Evolutionary conservation across 2,888 invertebrate species (phyloP), one percentile per base, ranked within the genome.

Genomic region (Tetragonisca angustula): DNA sequence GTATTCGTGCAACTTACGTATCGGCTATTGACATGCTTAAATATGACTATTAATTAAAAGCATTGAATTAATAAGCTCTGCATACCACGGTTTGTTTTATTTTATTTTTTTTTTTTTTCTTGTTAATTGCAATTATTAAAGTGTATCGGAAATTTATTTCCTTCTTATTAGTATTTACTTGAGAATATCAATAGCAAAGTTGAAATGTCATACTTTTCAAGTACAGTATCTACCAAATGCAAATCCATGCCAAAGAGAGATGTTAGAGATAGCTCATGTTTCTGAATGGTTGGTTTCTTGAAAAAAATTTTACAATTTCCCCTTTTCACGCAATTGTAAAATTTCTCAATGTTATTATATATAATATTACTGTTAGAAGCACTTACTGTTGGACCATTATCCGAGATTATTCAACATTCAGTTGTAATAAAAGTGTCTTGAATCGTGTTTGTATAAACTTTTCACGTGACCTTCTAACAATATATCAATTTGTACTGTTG

Each of bases 11-110:
- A 75, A 52, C 13, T 59, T 52, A 68, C 54, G 49, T 50, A 27
- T 70, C 43, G 32, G 36, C 52, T 24, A 72, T 49, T 36, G 19
- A 61, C 83, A 76, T 76, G 81, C 76, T 81, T 36, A 27, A 19
- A 59, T 19, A 17, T 19, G 69, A n/a, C 32, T 43, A 43, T 54
- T 17, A n/a, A 54, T 32, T 76, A 70, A 32, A 50, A 76, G 56
- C 69, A 36, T 24, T 61, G n/a, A n/a, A 32, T 49, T 19, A 50
- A 50, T 21, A 62, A 79, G 52, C 54, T 62, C 17, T 19, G 13
- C 36, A 27, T 24, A 54, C 32, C 62, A 62, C 11, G 13, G 17
- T 21, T 71, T 43, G 13, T 52, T 36, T 36, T 36, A 0, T 6
- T 36, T 36, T 36, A 4, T 36, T 36, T 36, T 36, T 36, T 2